Base-by-base conservation (phyloP, 2,888 invertebrate genomes). In the Thera obeliscata region DNA sequence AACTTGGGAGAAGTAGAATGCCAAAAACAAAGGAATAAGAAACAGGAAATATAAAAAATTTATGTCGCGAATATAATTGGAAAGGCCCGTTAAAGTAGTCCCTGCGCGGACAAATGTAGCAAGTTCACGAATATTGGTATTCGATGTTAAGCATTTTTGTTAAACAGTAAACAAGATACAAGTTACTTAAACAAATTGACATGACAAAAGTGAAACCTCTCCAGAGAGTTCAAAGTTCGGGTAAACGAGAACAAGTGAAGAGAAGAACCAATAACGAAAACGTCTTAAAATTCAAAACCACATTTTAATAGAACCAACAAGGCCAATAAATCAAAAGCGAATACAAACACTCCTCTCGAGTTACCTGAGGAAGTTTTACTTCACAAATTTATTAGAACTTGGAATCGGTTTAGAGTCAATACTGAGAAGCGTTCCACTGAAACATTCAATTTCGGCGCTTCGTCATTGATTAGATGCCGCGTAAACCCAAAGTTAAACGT, bases 21-120 rank as follows among this genome's bases (percentile, higher is more conserved):
- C 57, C 70, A 74, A 76, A 79, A 77, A 79, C 77, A 78, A 79
- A 78, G 74, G 75, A 76, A 77, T 72, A 78, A 74, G 78, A 76
- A 77, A 76, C 74, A 74, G 78, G 74, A 74, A 77, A 77, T 74
- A 81, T 74, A 81, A 80, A 78, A 22, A 80, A 82, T 83, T 81
- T 77, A 83, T 80, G 82, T 80, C 73, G 77, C 79, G 76, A 73
- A 77, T 81, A 81, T 83, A 83, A 87, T 84, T 82, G 70, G 81
- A 76, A 77, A 75, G 69, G 76, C 71, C 73, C 74, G 80, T 79
- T 79, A 76, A 81, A 82, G 77, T 83, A 81, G 60, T 55, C 66
- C 73, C 71, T 58, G 62, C 38, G 64, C 65, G 58, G 61, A 69
- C 59, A 62, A 74, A 77, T 76, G 73, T 76, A 72, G 60, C 66